Conservation (phyloP, 1,140 invertebrate species). For the Hypsibius dujardini region DNA sequence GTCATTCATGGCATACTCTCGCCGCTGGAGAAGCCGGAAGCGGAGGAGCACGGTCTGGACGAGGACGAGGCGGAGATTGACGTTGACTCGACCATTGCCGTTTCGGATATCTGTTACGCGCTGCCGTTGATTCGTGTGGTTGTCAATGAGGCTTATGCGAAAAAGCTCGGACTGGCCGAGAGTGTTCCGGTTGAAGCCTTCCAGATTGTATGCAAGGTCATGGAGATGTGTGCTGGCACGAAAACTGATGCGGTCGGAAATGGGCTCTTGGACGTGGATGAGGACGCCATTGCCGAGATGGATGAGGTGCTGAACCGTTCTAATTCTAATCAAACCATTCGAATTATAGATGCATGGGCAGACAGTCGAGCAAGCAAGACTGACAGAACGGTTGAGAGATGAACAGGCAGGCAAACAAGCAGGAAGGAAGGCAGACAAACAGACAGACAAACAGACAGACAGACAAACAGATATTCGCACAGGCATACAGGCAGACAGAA, state of each 20-base stretch:
- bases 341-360: neutral
- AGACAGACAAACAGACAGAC: no score
- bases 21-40: neutral
- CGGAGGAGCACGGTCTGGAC: neutral
- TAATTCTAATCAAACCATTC: neutral
- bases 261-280: neutral
- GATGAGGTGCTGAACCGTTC: neutral
- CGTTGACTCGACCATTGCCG: neutral
- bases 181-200: neutral
- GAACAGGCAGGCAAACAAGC: neutral
- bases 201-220: neutral
- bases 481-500: no score
- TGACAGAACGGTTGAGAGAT: neutral
- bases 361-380: neutral
- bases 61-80: neutral
- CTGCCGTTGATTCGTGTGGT: neutral
- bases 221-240: neutral
- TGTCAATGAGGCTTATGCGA: neutral
- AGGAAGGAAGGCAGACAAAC: no score
- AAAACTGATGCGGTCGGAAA: neutral
- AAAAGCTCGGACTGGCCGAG: neutral
- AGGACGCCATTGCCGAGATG: neutral
- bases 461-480: no score
- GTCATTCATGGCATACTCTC: constrained; percentile 6
- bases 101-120: neutral